Evolutionary conservation across 2,113 vertebrate genomes (phyloP).

Genomic region (Rutilus rutilus): DNA sequence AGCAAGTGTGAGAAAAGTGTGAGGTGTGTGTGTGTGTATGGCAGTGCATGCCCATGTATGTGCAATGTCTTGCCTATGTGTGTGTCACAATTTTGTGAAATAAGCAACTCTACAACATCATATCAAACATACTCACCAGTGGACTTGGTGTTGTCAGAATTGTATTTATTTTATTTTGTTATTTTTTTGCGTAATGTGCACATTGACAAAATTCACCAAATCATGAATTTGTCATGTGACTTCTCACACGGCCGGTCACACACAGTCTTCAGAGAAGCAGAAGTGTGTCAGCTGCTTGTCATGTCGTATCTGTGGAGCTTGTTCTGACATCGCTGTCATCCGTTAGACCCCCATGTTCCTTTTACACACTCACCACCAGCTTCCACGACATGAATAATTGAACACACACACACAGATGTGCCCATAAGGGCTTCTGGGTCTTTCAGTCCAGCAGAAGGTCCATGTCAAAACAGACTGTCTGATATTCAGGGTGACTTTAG

Average conservation of each 20-base stretch:
- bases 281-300: slow-evolving; percentile 88
- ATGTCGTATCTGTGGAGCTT: slow-evolving; percentile 82
- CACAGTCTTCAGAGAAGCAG: slow-evolving; percentile 68
- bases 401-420: slow-evolving; percentile 61
- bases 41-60: slow-evolving; percentile 37
- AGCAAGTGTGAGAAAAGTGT: slow-evolving; percentile 86
- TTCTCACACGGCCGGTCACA: slow-evolving; percentile 25
- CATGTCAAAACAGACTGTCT: slow-evolving; percentile 27
- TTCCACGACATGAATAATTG: slow-evolving; percentile 83
- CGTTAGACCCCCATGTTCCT: slow-evolving; percentile 72
- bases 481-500: slow-evolving; percentile 15
- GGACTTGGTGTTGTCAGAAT: background rate
- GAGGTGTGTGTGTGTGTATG: background rate
- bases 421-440: slow-evolving; percentile 23
- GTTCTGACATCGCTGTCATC: slow-evolving; percentile 87
- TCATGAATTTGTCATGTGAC: slow-evolving; percentile 26
- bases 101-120: background rate
- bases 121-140: background rate
- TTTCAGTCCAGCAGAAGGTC: slow-evolving; percentile 37
- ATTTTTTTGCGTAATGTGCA: background rate
- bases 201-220: background rate
- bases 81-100: background rate
- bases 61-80: slow-evolving; percentile 4
- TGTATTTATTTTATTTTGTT: too few relatives aligned
- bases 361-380: slow-evolving; percentile 83